Evolutionary conservation across 23 tunicate genomes (phyloP), one percentile per base, ranked within the genome.

Genomic region (Halocynthia roretzi): DNA sequence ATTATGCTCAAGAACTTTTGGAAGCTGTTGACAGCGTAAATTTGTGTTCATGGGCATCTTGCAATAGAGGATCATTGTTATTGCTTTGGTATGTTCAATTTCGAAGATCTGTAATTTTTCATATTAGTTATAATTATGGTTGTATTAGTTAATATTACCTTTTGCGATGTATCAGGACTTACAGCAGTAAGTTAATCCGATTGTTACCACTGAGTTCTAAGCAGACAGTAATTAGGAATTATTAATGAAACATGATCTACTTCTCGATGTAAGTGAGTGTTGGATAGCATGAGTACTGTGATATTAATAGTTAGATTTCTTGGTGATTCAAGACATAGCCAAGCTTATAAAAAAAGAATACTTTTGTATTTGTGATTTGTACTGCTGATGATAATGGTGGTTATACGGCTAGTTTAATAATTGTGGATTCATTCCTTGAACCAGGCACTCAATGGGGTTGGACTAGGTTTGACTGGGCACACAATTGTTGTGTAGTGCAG

Each of bases 1-100:
- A 10, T 10, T 88, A 83, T 71, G 77, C 87, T 0, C 63, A 71
- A 7, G 8, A 15, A 17, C 67, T 91, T 15, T 23, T 91, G 70
- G 78, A 85, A 10, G 62, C 62, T 8, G 79, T 91, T 54, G 76
- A 76, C 52, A 64, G 68, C 6, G 68, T 53, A 50, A 65, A 50
- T 8, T 21, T 91, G 48, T 70, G 80, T 48, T 56, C 83, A 6
- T 91, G 97, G 97, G 7, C 80, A 6, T 77, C 84, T 71, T 91
- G 97, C 64, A 91, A 91, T 66, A 74, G 97, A 15, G 97, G 97
- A 50, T 70, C 87, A 48, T 90, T 81, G 62, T 72, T 91, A 19
- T 65, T 91, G 21, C 57, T 91, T 40, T 80, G 83, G 95, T 88
- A 73, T 78, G 85, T 71, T 56, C 44, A 31, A 31, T 31, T 31